phyloP scores from a whole-genome alignment of 2,113 vertebrate species.

The Phylloscopus trochilus region DNA sequence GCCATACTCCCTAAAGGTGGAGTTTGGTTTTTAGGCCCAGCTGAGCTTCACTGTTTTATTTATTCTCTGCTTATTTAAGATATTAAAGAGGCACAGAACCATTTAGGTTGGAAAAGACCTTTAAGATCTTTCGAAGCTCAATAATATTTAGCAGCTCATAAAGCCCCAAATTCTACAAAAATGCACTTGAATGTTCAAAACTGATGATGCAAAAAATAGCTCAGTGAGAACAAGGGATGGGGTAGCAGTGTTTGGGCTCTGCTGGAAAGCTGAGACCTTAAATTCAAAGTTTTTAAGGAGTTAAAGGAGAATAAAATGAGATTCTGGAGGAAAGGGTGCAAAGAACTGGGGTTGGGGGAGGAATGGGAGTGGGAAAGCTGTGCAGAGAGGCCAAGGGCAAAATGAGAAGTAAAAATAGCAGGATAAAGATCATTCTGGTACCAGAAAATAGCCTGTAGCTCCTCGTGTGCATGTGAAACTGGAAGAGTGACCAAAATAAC shows the following conservation, averaged over 20 bases:
- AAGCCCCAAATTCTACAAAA: not conserved
- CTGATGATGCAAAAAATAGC: not conserved
- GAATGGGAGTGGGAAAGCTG: not conserved
- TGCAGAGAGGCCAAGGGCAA: not conserved
- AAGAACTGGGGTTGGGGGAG: not conserved
- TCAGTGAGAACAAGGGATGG: not conserved
- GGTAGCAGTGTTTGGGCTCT: not conserved
- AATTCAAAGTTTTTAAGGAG: not conserved
- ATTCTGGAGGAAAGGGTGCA: not conserved
- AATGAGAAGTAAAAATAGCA: conserved; percentile 7
- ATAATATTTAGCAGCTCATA: not conserved
- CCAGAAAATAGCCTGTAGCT: not conserved
- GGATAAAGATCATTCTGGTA: not conserved
- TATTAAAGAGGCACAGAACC: not conserved
- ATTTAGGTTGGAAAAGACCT: not conserved
- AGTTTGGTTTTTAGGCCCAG: not conserved
- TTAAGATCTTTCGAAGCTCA: not conserved
- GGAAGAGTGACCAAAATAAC: not conserved
- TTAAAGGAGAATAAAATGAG: not conserved
- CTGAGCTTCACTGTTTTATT: not conserved
- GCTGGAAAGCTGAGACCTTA: not conserved
- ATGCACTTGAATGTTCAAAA: not conserved
- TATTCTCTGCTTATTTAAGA: not conserved
- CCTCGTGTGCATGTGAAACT: not conserved
- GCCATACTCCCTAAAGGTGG: not conserved